Conservation (phyloP, 1,140 invertebrate genomes). For the Thereuonema tuberculata region DNA sequence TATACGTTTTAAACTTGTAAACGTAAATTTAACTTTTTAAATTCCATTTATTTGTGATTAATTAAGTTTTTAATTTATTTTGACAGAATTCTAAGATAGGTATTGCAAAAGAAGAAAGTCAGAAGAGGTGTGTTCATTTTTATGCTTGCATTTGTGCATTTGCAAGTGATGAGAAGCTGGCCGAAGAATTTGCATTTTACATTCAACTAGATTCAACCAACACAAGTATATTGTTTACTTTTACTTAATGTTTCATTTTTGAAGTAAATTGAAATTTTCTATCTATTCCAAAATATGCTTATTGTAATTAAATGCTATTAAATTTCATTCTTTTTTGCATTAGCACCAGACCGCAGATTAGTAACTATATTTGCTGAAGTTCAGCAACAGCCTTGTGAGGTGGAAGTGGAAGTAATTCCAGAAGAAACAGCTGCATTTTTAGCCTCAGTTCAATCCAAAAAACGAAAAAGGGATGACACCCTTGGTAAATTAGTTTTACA, state of each 20-base stretch:
- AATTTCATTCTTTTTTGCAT: background rate
- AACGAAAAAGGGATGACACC: conserved; percentile 8
- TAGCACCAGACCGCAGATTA: background rate
- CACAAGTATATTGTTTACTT: background rate
- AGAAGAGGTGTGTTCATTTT: conserved; percentile 33
- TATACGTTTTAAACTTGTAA: too few species aligned
- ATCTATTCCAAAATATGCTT: background rate
- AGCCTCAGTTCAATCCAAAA: background rate
- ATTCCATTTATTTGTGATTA: background rate
- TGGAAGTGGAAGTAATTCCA: background rate
- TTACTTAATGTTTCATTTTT: too few species aligned
- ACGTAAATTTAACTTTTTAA: too few species aligned
- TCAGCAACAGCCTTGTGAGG: conserved; percentile 15
- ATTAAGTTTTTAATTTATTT: conserved; percentile 20
- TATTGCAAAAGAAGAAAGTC: conserved; percentile 16
- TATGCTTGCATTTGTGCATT: conserved; percentile 67
- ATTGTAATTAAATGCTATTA: conserved; percentile 6
- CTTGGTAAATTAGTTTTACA: conserved; percentile 19
- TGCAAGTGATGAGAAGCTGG: conserved; percentile 51
- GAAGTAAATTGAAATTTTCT: too few species aligned
- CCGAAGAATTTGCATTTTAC: conserved; percentile 52
- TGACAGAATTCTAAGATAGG: conserved; percentile 21
- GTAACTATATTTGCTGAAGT: conserved; percentile 14
- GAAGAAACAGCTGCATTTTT: background rate
- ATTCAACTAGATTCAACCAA: conserved; percentile 40